phyloP scores from a whole-genome alignment of 2,113 vertebrate genomes.

The Chitala chitala region DNA sequence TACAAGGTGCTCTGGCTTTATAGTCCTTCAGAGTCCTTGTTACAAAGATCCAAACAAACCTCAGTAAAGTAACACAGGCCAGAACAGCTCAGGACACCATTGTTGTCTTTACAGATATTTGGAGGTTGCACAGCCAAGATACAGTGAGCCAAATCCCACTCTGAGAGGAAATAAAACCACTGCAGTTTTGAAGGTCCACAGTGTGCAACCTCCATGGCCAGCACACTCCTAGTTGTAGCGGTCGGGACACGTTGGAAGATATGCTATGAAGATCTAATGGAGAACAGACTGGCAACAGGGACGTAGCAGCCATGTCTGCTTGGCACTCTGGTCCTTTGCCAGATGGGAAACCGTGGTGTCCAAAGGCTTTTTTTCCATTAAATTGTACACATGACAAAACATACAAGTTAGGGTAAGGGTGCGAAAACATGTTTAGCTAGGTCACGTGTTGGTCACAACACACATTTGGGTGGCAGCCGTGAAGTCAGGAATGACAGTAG shows the following conservation, averaged over 20 bases:
- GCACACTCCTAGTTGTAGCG: background rate
- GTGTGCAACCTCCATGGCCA: background rate
- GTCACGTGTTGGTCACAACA: too few species aligned
- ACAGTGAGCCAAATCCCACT: background rate
- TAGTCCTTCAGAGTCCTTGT: background rate
- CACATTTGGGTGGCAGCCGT: too few species aligned
- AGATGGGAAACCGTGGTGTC: background rate
- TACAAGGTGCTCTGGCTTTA: background rate
- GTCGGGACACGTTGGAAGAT: background rate
- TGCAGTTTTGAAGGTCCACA: slow-evolving; percentile 1
- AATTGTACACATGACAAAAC: too few species aligned
- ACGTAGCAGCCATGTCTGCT: background rate
- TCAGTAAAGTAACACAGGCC: background rate
- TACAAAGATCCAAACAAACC: background rate
- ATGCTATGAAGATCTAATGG: background rate
- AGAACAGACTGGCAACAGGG: background rate
- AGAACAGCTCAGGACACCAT: background rate
- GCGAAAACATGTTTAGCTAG: background rate
- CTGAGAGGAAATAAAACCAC: background rate
- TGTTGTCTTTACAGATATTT: background rate
- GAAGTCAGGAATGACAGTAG: background rate
- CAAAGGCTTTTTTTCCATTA: background rate
- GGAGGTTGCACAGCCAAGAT: background rate
- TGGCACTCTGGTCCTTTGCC: background rate
- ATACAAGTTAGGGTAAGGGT: too few species aligned